A percentile compares a stretch with the other conserved stretches of the same genome.
phyloP scores from a whole-genome alignment of 1,140 invertebrate species.

The Bombyx mori region ASM3026992v2 NC_085133.1:1520501-1521000 shows the following conservation, averaged over 20 bases:
- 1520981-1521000: too few relatives aligned
- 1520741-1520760: too few relatives aligned
- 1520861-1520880: too few relatives aligned
- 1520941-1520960: too few relatives aligned
- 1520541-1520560: constrained; percentile 25
- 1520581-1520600: background rate
- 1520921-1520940: too few relatives aligned
- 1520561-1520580: constrained; percentile 21
- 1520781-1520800: constrained; percentile 4
- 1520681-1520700: constrained; percentile 1
- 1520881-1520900: too few relatives aligned
- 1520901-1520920: too few relatives aligned
- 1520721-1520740: background rate
- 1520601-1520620: background rate
- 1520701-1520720: background rate
- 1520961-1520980: too few relatives aligned
- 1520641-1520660: background rate
- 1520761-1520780: background rate
- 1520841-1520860: too few relatives aligned
- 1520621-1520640: background rate
- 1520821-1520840: too few relatives aligned
- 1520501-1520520: constrained; percentile 34
- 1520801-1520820: background rate
- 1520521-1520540: constrained; percentile 35
- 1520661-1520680: background rate